These are phyloP conservation scores for Caenorhabditis macrosperma DNA, from an alignment of 2,888 invertebrate species.

Conservation along the genomic window DNA sequence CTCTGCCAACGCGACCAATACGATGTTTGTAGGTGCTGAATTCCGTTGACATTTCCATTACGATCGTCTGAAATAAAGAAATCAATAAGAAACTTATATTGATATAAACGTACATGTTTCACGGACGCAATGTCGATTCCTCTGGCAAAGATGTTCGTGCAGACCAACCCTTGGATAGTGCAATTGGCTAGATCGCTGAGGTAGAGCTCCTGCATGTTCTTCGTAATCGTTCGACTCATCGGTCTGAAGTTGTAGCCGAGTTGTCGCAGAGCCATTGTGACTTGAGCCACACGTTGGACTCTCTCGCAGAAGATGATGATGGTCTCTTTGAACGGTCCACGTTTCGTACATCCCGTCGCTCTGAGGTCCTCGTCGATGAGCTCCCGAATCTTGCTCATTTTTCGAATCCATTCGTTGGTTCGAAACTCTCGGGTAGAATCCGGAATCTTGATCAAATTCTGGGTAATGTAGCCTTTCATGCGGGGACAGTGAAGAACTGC, in stretches of 20 bases:
- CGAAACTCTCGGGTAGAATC: background rate
- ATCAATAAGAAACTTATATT: background rate
- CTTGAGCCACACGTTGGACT: slow-evolving; percentile 14
- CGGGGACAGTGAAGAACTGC: background rate
- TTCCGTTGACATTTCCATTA: slow-evolving; percentile 49
- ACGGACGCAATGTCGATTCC: slow-evolving; percentile 51
- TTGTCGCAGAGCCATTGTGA: slow-evolving; percentile 20
- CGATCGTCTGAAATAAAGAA: slow-evolving; percentile 42
- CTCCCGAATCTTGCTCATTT: slow-evolving; percentile 10
- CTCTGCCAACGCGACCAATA: slow-evolving; percentile 55
- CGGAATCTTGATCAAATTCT: slow-evolving; percentile 20
- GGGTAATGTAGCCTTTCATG: slow-evolving; percentile 39
- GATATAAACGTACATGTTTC: slow-evolving; percentile 44
- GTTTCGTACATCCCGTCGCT: slow-evolving; percentile 18
- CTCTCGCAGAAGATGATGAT: slow-evolving; percentile 51
- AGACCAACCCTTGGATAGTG: slow-evolving; percentile 48
- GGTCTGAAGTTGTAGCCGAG: slow-evolving; percentile 49
- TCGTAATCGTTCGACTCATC: slow-evolving; percentile 15
- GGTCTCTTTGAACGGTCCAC: slow-evolving; percentile 43
- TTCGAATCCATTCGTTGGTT: background rate
- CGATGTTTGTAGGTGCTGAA: slow-evolving; percentile 49
- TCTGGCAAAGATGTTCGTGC: slow-evolving; percentile 56
- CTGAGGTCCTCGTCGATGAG: slow-evolving; percentile 44
- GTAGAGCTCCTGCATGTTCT: slow-evolving; percentile 18
- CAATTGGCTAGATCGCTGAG: slow-evolving; percentile 22